A percentile compares a stretch with the other conserved stretches of the same genome.
These are phyloP conservation scores for Cotesia congregata DNA, from an alignment of 2,888 invertebrate genomes.

Conservation along the genomic window DNA sequence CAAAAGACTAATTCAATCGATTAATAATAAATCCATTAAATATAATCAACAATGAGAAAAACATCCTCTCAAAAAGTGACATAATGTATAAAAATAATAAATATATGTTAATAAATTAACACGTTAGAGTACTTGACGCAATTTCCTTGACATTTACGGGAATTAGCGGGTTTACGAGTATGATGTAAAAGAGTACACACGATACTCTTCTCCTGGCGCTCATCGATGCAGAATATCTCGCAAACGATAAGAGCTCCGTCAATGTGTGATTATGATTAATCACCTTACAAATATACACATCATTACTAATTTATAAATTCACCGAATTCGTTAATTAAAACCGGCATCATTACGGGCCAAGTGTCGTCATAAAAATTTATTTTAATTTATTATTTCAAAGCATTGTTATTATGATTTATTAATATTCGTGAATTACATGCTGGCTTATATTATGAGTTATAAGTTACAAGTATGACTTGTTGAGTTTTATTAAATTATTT, in stretches of 20 bases:
- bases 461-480: no score
- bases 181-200: not conserved
- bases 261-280: conserved; percentile 43
- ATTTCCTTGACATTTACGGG: conserved; percentile 46
- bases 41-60: not conserved
- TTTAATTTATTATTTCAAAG: not conserved
- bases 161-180: conserved; percentile 21
- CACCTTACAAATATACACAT: conserved; percentile 6
- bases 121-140: conserved; percentile 22
- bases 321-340: conserved; percentile 1
- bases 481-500: no score
- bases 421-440: no score
- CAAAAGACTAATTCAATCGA: no score
- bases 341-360: not conserved
- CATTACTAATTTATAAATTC: not conserved
- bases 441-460: no score
- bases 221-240: conserved; percentile 40
- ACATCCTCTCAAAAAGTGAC: not conserved
- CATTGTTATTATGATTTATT: no score
- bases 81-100: conserved; percentile 5
- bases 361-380: not conserved
- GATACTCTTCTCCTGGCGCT: conserved; percentile 21
- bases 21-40: not conserved
- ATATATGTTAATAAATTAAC: conserved; percentile 20
- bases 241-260: conserved; percentile 35